Base-by-base conservation (phyloP, 2,113 vertebrate genomes). In the Pithys albifrons region DNA sequence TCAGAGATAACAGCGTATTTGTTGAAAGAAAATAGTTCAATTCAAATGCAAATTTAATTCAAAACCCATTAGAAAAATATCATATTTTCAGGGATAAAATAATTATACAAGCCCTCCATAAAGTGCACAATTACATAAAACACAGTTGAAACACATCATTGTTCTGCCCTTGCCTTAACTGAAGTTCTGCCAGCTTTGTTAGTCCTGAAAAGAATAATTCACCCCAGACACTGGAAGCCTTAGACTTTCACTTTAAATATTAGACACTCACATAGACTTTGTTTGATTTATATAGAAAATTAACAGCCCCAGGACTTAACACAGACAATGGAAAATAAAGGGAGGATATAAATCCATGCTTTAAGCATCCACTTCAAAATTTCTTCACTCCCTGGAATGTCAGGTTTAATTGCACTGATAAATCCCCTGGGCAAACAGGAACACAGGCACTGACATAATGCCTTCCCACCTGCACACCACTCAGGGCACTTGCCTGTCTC, bases 231-330 rank as follows among this genome's bases (percentile, higher is more conserved):
- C 72, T 95, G 79, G 59, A 96, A 95, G 82, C 31, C 65, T 92
- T 88, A 71, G 85, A 96, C 93, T 96, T 96, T 97, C 95, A 96
- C 93, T 96, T 96, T 88, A 97, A 95, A 71, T 88, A 88, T 86
- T 88, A 96, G 92, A 92, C 93, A 84, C 82, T 90, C 79, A 82
- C 70, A 86, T 13, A 88, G 72, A 52, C 55, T 94, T 86, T 88
- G 78, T 88, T 95, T 95, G 88, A 96, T 91, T 90, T 85, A 90
- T 96, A 84, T 69, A 77, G 90, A 92, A 85, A 93, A 96, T 92
- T 91, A 96, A 94, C 79, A 80, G 91, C 82, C 52, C 76, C 69
- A 61, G 82, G 90, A 96, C 88, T 69, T 91, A 86, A 52, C 94
- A 52, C 59, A 85, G 89, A 96, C 91, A 94, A 97, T 86, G 75